Evolutionary conservation across 1,140 invertebrate genomes (phyloP).

Genomic region (Andrena cerasifolii): DNA sequence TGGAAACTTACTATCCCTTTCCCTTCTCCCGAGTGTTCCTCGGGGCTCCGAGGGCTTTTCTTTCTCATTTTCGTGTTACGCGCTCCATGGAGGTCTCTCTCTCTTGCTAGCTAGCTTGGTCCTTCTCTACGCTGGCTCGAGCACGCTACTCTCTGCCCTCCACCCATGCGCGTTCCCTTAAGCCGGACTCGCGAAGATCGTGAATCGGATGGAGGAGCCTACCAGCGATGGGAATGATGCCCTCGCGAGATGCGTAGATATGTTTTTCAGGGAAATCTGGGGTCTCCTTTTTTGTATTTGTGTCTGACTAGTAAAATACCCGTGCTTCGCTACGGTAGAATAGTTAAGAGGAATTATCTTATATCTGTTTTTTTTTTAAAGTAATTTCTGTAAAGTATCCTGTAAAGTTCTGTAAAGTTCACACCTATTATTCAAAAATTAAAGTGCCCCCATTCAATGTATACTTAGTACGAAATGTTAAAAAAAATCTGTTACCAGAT

Average conservation of each 20-base stretch:
- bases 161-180: constrained; percentile 9
- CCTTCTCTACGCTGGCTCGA: background rate
- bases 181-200: constrained; percentile 37
- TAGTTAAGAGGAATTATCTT: no score
- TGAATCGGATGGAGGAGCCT: constrained; percentile 37
- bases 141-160: background rate
- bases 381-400: no score
- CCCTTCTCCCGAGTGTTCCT: constrained; percentile 26
- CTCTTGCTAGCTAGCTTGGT: background rate
- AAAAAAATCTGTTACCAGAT: no score
- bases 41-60: constrained; percentile 6
- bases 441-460: no score
- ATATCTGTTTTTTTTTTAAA: no score
- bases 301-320: no score
- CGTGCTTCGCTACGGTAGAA: no score
- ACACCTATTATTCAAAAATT: no score
- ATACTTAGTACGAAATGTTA: no score
- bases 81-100: background rate
- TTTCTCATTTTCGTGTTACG: constrained; percentile 35
- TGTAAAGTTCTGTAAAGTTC: no score
- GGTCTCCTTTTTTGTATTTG: background rate
- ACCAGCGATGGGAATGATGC: constrained; percentile 34
- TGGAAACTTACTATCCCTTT: constrained; percentile 18
- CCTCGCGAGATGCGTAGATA: constrained; percentile 4
- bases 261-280: background rate